Evolutionary conservation across 1,140 invertebrate genomes (phyloP).

Genomic region (Hypsibius dujardini): DNA sequence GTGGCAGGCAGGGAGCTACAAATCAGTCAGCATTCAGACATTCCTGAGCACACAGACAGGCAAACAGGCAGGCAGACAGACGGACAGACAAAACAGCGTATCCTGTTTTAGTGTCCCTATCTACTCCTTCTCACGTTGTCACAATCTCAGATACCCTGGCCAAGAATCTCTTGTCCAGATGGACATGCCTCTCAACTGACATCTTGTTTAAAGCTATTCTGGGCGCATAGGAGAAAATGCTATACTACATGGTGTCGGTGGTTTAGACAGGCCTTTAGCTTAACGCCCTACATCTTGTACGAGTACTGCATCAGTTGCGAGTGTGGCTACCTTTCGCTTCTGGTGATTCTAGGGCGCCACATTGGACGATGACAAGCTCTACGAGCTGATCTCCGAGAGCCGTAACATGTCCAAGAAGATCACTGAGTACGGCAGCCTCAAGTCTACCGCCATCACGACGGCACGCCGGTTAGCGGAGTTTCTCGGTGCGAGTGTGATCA

Average conservation of each 20-base stretch:
- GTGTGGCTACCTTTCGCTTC: not conserved
- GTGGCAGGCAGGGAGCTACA: too few relatives aligned
- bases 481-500: constrained; percentile 95
- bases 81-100: too few relatives aligned
- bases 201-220: too few relatives aligned
- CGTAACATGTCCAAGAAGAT: constrained; percentile 88
- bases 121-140: too few relatives aligned
- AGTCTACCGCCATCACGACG: constrained; percentile 93
- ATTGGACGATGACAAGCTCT: constrained; percentile 83
- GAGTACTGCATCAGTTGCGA: not conserved
- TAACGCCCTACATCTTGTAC: not conserved
- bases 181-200: too few relatives aligned
- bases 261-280: not conserved
- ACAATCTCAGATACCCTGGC: too few relatives aligned
- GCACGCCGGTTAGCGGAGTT: constrained; percentile 91
- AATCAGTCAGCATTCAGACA: too few relatives aligned
- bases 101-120: too few relatives aligned
- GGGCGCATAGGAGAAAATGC: too few relatives aligned
- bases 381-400: constrained; percentile 93
- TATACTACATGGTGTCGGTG: not conserved
- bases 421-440: constrained; percentile 87
- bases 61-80: too few relatives aligned
- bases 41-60: too few relatives aligned
- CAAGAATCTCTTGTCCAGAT: too few relatives aligned
- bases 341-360: constrained; percentile 22